Conservation (phyloP, 2,888 invertebrate species). For the Agriopis aurantiaria region DNA sequence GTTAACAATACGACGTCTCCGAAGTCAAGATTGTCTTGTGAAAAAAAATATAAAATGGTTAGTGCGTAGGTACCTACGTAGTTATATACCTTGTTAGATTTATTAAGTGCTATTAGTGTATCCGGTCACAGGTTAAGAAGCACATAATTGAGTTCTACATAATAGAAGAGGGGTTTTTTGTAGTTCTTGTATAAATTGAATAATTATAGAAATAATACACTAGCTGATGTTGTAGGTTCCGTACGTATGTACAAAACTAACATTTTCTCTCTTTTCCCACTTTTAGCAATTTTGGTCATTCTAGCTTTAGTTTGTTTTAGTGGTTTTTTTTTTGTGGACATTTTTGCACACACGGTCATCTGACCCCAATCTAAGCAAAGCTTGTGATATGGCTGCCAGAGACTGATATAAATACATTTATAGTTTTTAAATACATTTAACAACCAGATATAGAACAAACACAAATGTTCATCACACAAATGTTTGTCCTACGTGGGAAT, state of each 20-base stretch:
- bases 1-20: slow-evolving; percentile 11
- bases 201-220: neutral
- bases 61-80: neutral
- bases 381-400: no score
- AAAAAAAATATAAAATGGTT: slow-evolving; percentile 12
- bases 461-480: no score
- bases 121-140: slow-evolving; percentile 25
- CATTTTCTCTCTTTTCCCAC: neutral
- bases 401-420: no score
- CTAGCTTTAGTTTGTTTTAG: no score
- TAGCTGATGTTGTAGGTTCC: neutral
- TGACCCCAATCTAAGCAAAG: no score
- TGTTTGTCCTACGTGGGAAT: no score
- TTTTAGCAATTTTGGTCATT: no score
- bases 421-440: no score
- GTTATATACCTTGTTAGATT: neutral
- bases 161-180: slow-evolving; percentile 14
- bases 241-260: no score
- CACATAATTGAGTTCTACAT: slow-evolving; percentile 14
- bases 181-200: slow-evolving; percentile 4
- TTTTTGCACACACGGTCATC: no score
- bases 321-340: no score
- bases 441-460: no score
- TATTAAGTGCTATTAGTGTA: slow-evolving; percentile 25
- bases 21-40: neutral